Conservation (phyloP, 2,888 invertebrate genomes). For the Andrena dorsata region DNA sequence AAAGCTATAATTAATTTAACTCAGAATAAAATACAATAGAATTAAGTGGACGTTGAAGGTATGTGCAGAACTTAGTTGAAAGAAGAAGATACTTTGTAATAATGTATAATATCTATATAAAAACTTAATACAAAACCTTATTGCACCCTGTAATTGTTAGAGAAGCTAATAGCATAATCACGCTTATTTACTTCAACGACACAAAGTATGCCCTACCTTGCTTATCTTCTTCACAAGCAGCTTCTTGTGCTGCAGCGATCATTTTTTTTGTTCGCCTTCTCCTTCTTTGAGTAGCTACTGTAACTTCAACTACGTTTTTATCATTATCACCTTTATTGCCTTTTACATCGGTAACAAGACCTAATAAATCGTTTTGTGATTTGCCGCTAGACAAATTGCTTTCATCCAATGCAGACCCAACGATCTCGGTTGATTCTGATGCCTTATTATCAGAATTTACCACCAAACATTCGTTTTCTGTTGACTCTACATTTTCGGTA, state of each 20-base stretch:
- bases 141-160: neutral
- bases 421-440: conserved; percentile 7
- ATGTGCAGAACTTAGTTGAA: neutral
- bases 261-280: conserved; percentile 58
- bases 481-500: conserved; percentile 3
- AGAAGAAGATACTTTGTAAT: neutral
- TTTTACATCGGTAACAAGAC: conserved; percentile 26
- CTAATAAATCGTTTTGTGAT: conserved; percentile 12
- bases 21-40: neutral
- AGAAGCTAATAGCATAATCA: neutral
- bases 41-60: neutral
- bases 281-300: conserved; percentile 39
- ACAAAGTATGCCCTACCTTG: conserved; percentile 64
- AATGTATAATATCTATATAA: neutral
- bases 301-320: conserved; percentile 29
- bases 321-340: conserved; percentile 27
- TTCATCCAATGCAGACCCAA: conserved; percentile 11
- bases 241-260: conserved; percentile 31
- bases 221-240: conserved; percentile 46
- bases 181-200: conserved; percentile 11
- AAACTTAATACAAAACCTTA: neutral
- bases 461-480: conserved; percentile 10
- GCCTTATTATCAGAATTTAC: conserved; percentile 16
- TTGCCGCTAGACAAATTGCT: conserved; percentile 29
- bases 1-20: neutral